Conservation (phyloP, 2,797 vertebrate genomes). For the Alfaro cultratus region DNA sequence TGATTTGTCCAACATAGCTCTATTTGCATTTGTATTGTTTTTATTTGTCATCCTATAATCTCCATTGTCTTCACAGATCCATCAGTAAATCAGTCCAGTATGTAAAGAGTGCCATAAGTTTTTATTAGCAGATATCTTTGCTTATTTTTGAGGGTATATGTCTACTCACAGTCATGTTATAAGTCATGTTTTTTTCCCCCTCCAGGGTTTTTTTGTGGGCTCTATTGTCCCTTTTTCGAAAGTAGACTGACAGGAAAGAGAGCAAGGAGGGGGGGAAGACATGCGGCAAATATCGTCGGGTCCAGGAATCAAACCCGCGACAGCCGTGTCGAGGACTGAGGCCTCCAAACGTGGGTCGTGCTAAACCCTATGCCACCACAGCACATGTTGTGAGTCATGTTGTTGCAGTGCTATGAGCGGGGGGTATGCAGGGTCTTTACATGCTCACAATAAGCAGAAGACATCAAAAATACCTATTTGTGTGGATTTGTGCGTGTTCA, state of each 20-base stretch:
- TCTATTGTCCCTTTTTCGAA: too few species aligned
- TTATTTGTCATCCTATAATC: background rate
- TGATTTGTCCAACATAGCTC: background rate
- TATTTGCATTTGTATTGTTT: background rate
- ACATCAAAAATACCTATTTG: conserved; percentile 22
- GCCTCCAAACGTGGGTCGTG: too few species aligned
- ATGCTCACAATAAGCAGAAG: conserved; percentile 1
- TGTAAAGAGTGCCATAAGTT: background rate
- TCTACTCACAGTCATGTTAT: background rate
- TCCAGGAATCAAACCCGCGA: too few species aligned
- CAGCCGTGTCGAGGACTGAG: too few species aligned
- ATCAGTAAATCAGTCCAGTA: background rate
- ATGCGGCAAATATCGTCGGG: too few species aligned
- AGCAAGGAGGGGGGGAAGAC: too few species aligned
- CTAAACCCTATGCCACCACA: too few species aligned
- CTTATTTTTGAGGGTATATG: background rate
- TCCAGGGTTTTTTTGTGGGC: too few species aligned
- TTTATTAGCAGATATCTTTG: background rate
- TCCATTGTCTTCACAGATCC: background rate
- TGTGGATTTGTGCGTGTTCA: conserved; percentile 5
- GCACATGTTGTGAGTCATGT: background rate
- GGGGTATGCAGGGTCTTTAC: conserved; percentile 17
- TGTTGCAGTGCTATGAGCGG: background rate
- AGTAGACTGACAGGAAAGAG: too few species aligned
- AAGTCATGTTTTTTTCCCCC: too few species aligned